phyloP scores from a whole-genome alignment of 1,140 invertebrate genomes.

The Drusus annulatus region DNA sequence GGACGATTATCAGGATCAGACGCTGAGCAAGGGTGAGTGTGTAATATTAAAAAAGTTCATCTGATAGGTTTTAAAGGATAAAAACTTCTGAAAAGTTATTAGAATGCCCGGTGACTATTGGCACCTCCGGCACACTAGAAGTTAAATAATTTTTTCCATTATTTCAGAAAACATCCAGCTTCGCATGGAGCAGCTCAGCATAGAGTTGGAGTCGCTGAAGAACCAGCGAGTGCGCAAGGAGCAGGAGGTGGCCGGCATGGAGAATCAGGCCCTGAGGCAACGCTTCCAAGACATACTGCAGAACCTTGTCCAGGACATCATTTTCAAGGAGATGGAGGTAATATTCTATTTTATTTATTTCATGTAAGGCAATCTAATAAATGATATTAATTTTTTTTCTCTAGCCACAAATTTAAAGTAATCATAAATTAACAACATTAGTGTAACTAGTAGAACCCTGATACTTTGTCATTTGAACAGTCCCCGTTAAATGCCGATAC shows the following conservation, averaged over 20 bases:
- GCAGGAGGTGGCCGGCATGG: slow-evolving; percentile 86
- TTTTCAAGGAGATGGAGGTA: slow-evolving; percentile 86
- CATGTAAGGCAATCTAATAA: no score
- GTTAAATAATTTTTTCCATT: not conserved
- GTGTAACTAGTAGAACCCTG: no score
- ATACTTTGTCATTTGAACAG: no score
- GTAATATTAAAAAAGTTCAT: no score
- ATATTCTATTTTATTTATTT: not conserved
- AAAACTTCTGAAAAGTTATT: no score
- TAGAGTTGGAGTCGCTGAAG: slow-evolving; percentile 82
- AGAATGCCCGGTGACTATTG: no score
- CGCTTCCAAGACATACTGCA: slow-evolving; percentile 87
- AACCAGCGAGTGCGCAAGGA: slow-evolving; percentile 83
- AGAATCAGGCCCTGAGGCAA: slow-evolving; percentile 87
- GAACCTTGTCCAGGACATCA: slow-evolving; percentile 82
- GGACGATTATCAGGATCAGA: slow-evolving; percentile 53
- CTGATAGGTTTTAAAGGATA: no score
- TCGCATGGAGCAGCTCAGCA: slow-evolving; percentile 74
- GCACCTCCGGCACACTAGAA: no score
- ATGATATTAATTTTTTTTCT: not conserved
- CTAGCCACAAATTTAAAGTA: no score
- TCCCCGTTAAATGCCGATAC: no score
- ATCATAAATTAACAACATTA: no score
- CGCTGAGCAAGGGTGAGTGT: slow-evolving; percentile 49
- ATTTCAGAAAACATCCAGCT: slow-evolving; percentile 70